Conservation (phyloP, 64 coral and sea anemone genomes). For the Astreopora myriophthalma region DNA sequence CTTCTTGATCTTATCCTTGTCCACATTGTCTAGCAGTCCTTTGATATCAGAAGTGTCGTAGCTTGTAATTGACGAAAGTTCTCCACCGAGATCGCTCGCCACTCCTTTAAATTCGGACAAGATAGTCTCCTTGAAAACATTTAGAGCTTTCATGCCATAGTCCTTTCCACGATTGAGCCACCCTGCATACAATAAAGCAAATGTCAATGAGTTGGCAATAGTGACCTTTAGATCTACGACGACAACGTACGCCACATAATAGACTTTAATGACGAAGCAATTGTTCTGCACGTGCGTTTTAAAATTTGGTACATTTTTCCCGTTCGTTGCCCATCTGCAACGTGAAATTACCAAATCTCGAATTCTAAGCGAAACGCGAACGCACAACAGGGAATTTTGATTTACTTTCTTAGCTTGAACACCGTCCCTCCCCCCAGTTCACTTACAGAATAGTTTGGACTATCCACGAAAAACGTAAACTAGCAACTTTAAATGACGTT, state of each 20-base stretch:
- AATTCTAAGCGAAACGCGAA: too few relatives aligned
- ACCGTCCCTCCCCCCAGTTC: too few relatives aligned
- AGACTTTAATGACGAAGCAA: neutral
- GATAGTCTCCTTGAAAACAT: constrained; percentile 42
- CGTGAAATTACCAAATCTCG: too few relatives aligned
- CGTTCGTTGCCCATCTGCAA: too few relatives aligned
- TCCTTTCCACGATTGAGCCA: constrained; percentile 31
- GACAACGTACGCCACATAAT: too few relatives aligned
- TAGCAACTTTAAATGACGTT: too few relatives aligned
- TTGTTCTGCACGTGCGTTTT: neutral
- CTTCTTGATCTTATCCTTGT: constrained; percentile 63
- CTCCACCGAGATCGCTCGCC: constrained; percentile 48
- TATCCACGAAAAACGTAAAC: too few relatives aligned
- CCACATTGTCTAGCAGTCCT: constrained; percentile 56
- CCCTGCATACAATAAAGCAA: neutral
- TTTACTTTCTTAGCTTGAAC: too few relatives aligned
- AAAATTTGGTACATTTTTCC: neutral
- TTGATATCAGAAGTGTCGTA: constrained; percentile 75
- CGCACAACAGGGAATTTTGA: too few relatives aligned
- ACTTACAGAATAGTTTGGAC: too few relatives aligned
- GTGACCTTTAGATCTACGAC: neutral
- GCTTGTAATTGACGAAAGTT: constrained; percentile 62
- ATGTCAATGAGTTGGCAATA: neutral
- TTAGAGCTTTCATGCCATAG: constrained; percentile 6
- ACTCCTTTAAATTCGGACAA: constrained; percentile 47